Percentiles rank a stretch among this genome's conserved stretches.
Evolutionary conservation across 1,140 invertebrate species (phyloP).

Genomic region (Zaprionus kolodkinae): DNA sequence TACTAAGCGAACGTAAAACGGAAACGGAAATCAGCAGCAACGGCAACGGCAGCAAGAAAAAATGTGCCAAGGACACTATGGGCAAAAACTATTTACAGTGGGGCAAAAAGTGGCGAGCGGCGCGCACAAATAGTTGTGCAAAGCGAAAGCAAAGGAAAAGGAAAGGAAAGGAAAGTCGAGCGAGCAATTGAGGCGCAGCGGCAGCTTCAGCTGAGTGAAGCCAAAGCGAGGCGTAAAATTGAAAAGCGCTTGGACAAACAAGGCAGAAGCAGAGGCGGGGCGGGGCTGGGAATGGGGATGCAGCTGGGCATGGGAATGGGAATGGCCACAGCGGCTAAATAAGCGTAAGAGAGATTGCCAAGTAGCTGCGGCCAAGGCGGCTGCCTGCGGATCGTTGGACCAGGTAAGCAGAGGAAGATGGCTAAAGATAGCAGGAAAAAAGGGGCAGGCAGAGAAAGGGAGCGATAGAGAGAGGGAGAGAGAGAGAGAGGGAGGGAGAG

Average conservation of each 20-base stretch:
- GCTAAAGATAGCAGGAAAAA: not conserved
- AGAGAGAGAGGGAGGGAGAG: not conserved
- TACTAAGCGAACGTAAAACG: conserved; percentile 79
- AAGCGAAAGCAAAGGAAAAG: conserved; percentile 34
- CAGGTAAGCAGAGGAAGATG: not conserved
- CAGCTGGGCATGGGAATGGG: conserved; percentile 12
- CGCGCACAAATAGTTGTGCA: conserved; percentile 45
- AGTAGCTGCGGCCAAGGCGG: conserved; percentile 25
- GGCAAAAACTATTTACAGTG: conserved; percentile 69
- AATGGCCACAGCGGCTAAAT: conserved; percentile 51
- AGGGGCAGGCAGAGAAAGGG: no score
- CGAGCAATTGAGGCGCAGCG: conserved; percentile 55
- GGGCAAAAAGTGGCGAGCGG: conserved; percentile 25
- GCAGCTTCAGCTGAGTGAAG: conserved; percentile 53
- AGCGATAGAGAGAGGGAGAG: not conserved
- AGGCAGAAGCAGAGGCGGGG: conserved; percentile 19
- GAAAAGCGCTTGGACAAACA: conserved; percentile 78
- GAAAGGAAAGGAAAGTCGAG: conserved; percentile 43
- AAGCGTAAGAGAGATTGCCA: conserved; percentile 57
- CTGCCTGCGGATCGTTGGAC: not conserved
- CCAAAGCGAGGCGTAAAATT: conserved; percentile 81
- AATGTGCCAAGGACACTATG: conserved; percentile 80
- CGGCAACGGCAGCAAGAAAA: conserved; percentile 41
- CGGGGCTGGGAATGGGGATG: conserved; percentile 10
- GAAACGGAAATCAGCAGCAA: conserved; percentile 79